A percentile compares a stretch with the other conserved stretches of the same genome.
These are phyloP conservation scores for Steatocranus sp. DNA, from an alignment of 2,797 vertebrate species.

Conservation along the genomic window DNA sequence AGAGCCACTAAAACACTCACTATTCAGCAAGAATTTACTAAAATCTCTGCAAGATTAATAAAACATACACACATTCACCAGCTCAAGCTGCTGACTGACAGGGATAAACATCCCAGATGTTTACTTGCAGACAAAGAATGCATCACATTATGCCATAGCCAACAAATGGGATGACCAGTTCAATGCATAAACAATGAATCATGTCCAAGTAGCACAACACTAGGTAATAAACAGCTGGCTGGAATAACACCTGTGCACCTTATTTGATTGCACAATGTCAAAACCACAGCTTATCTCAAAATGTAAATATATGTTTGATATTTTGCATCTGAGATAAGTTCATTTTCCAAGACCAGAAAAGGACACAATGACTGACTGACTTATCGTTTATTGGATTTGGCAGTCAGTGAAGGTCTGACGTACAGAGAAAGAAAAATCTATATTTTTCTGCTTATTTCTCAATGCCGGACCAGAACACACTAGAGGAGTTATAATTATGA, in stretches of 20 bases:
- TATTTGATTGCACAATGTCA: constrained; percentile 1
- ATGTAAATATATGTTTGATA: neutral
- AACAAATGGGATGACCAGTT: constrained; percentile 29
- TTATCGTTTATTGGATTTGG: constrained; percentile 8
- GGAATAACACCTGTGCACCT: constrained; percentile 14
- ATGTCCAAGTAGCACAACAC: constrained; percentile 4
- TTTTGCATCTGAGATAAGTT: neutral
- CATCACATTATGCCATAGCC: constrained; percentile 7
- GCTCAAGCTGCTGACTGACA: constrained; percentile 5
- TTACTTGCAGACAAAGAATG: constrained; percentile 16
- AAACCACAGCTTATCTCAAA: neutral
- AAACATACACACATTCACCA: neutral
- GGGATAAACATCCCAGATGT: constrained; percentile 33
- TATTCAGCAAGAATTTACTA: neutral
- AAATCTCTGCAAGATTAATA: neutral
- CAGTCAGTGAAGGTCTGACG: neutral
- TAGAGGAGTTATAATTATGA: constrained; percentile 31
- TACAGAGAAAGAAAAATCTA: neutral
- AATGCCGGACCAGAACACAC: constrained; percentile 8
- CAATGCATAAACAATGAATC: constrained; percentile 33
- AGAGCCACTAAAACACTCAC: neutral
- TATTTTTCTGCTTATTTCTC: neutral
- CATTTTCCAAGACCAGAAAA: neutral
- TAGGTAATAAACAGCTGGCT: constrained; percentile 23
- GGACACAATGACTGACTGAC: constrained; percentile 1